These are phyloP conservation scores for Trichechus manatus DNA, from an alignment of 2,113 vertebrate genomes.

Conservation along the genomic window DNA sequence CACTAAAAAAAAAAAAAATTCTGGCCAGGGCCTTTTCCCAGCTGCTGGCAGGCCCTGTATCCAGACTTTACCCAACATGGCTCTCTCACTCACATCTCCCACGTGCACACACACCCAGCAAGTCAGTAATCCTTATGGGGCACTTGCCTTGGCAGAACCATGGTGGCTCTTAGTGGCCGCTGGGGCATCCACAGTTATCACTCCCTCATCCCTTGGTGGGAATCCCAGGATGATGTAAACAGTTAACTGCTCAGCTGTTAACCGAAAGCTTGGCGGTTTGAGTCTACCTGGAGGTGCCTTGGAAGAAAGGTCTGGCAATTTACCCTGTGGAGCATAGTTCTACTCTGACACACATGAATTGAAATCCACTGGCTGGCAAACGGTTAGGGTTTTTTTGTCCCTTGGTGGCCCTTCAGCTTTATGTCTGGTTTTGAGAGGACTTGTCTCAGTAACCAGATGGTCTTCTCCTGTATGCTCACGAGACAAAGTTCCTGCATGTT, in stretches of 20 bases:
- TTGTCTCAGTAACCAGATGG: not conserved
- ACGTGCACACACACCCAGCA: accelerated
- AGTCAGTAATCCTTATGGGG: accelerated
- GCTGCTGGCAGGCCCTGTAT: not conserved
- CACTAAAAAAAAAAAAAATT: too few relatives aligned
- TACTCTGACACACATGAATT: too few relatives aligned
- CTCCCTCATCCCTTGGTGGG: not conserved
- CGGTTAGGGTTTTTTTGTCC: not conserved
- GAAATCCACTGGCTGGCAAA: too few relatives aligned
- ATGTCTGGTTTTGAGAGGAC: not conserved
- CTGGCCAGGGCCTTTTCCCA: not conserved
- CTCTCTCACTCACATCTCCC: not conserved
- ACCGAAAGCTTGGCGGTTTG: too few relatives aligned
- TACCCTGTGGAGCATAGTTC: too few relatives aligned
- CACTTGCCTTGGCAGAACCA: not conserved
- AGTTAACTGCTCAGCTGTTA: not conserved
- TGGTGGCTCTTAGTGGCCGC: not conserved
- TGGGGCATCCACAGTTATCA: accelerated
- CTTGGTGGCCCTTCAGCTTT: not conserved
- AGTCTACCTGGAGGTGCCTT: too few relatives aligned
- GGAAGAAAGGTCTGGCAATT: too few relatives aligned
- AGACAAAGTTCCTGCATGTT: accelerated
- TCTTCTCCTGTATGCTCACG: not conserved
- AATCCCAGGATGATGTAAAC: not conserved
- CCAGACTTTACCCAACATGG: not conserved